Evolutionary conservation across 2,888 invertebrate species (phyloP).

Genomic region (Thera britannica): DNA sequence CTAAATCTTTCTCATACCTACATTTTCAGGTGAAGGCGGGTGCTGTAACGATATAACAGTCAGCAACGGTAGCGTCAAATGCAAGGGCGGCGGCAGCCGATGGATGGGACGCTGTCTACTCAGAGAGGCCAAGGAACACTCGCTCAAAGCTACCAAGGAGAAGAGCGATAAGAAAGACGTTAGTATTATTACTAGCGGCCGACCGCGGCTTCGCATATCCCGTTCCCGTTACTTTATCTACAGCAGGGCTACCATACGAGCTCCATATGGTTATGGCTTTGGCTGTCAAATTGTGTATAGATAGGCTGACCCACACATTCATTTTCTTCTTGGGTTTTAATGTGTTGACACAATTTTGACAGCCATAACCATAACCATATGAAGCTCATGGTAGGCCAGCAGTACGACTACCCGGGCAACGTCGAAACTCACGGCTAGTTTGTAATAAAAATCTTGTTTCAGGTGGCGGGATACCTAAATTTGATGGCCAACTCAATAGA

Average conservation of each 20-base stretch:
- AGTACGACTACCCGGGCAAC: too few species aligned
- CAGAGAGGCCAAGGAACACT: constrained; percentile 71
- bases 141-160: constrained; percentile 58
- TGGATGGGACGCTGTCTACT: constrained; percentile 81
- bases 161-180: constrained; percentile 73
- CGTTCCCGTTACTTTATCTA: too few species aligned
- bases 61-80: constrained; percentile 48
- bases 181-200: constrained; percentile 33
- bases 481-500: constrained; percentile 98
- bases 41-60: constrained; percentile 60
- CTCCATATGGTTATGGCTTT: too few species aligned
- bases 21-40: constrained; percentile 56
- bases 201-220: too few species aligned
- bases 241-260: too few species aligned
- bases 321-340: too few species aligned
- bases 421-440: too few species aligned
- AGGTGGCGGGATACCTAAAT: constrained; percentile 96
- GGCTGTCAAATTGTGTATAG: too few species aligned
- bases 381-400: too few species aligned
- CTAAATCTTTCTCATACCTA: not conserved
- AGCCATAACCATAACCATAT: too few species aligned
- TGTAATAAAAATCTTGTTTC: constrained; percentile 23
- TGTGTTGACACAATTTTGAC: too few species aligned
- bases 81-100: constrained; percentile 59
- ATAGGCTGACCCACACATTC: too few species aligned